A percentile compares a stretch with the other conserved stretches of the same genome.
phyloP scores from a whole-genome alignment of 2,113 vertebrate genomes.

The Erinaceus europaeus region DNA sequence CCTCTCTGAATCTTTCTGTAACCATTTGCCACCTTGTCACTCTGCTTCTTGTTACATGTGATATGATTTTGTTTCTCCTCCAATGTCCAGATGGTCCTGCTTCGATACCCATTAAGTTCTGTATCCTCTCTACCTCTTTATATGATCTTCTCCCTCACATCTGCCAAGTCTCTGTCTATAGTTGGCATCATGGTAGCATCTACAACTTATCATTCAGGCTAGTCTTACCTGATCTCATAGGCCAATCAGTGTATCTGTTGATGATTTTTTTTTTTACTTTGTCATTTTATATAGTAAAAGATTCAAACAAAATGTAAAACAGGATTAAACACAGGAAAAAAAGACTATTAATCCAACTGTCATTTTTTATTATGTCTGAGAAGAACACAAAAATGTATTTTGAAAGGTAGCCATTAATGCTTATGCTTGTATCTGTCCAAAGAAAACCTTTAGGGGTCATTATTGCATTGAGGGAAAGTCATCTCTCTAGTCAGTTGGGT shows the following conservation, averaged over 20 bases:
- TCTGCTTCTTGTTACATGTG: too few species aligned
- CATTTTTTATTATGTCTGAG: neutral
- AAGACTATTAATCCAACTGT: too few species aligned
- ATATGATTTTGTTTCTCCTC: neutral
- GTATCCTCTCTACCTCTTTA: neutral
- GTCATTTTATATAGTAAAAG: too few species aligned
- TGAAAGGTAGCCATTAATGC: too few species aligned
- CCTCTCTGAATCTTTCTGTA: neutral
- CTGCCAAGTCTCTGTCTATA: too few species aligned
- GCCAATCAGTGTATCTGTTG: neutral
- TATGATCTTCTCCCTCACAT: neutral
- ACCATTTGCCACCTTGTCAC: neutral
- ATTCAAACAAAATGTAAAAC: too few species aligned
- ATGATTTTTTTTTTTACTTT: neutral
- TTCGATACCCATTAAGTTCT: fast-evolving
- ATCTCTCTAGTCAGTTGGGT: neutral
- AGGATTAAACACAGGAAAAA: too few species aligned
- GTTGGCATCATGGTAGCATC: neutral
- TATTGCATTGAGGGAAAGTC: neutral
- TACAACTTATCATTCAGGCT: neutral
- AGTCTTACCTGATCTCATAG: fast-evolving
- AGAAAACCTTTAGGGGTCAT: neutral
- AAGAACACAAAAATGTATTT: too few species aligned
- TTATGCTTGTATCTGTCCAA: neutral
- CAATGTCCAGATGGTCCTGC: neutral